A percentile compares a stretch with the other conserved stretches of the same genome.
Evolutionary conservation across 2,888 invertebrate species (phyloP).

Genomic region (Acrocyrtus sp.): DNA sequence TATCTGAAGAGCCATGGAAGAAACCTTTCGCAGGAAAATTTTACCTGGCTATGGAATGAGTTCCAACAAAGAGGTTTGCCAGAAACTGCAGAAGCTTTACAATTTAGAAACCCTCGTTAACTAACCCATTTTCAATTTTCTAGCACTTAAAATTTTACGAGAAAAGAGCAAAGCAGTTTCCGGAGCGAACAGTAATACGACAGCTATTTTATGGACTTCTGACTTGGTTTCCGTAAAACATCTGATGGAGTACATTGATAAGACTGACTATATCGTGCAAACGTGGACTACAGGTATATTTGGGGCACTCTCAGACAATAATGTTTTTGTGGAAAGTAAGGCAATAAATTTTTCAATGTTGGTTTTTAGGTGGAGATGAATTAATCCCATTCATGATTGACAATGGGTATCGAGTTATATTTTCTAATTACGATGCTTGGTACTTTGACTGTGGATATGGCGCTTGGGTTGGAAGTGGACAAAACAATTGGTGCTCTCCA

Average conservation of each 20-base stretch:
- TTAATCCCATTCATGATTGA: conserved; percentile 72
- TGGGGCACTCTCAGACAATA: neutral
- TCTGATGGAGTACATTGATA: conserved; percentile 75
- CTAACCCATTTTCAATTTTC: conserved; percentile 3
- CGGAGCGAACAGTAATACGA: conserved; percentile 67
- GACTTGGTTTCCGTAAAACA: conserved; percentile 74
- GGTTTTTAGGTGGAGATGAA: conserved; percentile 70
- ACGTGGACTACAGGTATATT: conserved; percentile 69
- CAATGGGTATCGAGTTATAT: conserved; percentile 79
- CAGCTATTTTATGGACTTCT: conserved; percentile 84
- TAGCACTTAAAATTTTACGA: conserved; percentile 72
- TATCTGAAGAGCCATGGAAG: conserved; percentile 58
- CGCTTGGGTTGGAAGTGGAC: conserved; percentile 80
- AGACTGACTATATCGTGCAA: conserved; percentile 82
- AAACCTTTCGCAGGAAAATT: conserved; percentile 66
- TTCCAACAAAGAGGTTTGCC: conserved; percentile 63
- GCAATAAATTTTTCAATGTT: neutral
- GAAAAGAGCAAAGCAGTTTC: conserved; percentile 68
- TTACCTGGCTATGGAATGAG: conserved; percentile 65
- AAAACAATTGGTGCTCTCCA: conserved; percentile 89
- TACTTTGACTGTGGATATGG: conserved; percentile 89
- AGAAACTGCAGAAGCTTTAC: neutral
- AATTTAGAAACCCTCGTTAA: neutral
- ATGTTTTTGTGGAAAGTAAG: neutral
- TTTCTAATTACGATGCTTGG: conserved; percentile 87